phyloP scores from a whole-genome alignment of 1,140 invertebrate species.

The Pachyrhynchus sulphureomaculatus region DNA sequence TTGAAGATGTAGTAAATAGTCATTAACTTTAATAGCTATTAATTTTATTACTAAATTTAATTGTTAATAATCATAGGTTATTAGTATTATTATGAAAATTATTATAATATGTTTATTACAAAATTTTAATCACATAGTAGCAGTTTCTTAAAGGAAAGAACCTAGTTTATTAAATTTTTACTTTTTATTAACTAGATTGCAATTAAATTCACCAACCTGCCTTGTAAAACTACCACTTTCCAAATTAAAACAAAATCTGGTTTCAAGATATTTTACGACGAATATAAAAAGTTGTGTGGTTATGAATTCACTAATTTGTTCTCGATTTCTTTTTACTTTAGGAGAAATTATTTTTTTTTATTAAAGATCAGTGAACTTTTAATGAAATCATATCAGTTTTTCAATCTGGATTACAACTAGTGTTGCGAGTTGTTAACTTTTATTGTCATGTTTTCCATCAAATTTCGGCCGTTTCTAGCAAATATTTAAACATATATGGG shows the following conservation, averaged over 20 bases:
- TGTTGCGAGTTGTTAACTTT: too few relatives aligned
- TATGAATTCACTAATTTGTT: conserved; percentile 1
- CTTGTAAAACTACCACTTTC: background rate
- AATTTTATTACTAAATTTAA: too few relatives aligned
- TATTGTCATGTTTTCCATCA: background rate
- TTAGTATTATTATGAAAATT: too few relatives aligned
- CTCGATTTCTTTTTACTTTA: conserved; percentile 2
- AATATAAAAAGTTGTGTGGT: background rate
- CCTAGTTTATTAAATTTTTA: background rate
- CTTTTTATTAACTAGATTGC: background rate
- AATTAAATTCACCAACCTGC: background rate
- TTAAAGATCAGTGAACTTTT: background rate
- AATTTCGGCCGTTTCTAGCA: background rate
- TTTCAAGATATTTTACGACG: background rate
- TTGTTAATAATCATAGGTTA: too few relatives aligned
- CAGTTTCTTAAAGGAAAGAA: background rate
- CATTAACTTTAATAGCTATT: too few relatives aligned
- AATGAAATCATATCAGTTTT: background rate
- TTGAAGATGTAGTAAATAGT: too few relatives aligned
- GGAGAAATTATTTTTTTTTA: conserved; percentile 2
- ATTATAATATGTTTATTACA: too few relatives aligned
- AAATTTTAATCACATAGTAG: background rate
- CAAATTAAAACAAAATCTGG: conserved; percentile 4
- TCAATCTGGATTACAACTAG: background rate
- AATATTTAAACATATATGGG: too few relatives aligned